Conservation (phyloP, 2,888 invertebrate species). For the Apamea crenata region DNA sequence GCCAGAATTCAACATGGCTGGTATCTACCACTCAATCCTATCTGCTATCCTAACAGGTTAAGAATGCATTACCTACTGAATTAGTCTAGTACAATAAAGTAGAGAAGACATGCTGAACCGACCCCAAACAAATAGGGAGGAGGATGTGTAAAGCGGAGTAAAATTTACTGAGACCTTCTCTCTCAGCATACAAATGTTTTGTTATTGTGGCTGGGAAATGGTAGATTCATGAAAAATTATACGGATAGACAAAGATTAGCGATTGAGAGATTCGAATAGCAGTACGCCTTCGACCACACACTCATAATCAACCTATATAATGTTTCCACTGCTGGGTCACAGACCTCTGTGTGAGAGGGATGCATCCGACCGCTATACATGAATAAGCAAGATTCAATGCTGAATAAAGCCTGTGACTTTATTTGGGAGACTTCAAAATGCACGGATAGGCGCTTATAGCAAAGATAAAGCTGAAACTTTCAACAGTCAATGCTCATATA, state of each 20-base stretch:
- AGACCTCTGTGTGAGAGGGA: neutral
- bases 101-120: neutral
- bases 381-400: neutral
- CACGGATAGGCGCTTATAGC: too few relatives aligned
- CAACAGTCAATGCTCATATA: neutral
- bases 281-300: neutral
- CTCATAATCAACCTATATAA: neutral
- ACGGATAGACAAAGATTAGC: neutral
- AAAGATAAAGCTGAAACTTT: neutral
- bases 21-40: neutral
- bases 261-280: neutral
- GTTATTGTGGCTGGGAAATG: neutral
- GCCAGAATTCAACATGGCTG: neutral
- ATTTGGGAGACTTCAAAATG: neutral
- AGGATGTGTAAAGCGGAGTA: neutral
- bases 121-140: neutral
- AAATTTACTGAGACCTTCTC: neutral
- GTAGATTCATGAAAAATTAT: neutral
- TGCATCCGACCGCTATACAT: neutral
- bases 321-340: neutral
- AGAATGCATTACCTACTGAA: neutral
- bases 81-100: neutral
- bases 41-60: neutral
- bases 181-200: neutral
- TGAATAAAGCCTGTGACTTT: neutral